Base-by-base conservation (phyloP, 2,797 vertebrate species). In the Poeciliopsis infans region DNA sequence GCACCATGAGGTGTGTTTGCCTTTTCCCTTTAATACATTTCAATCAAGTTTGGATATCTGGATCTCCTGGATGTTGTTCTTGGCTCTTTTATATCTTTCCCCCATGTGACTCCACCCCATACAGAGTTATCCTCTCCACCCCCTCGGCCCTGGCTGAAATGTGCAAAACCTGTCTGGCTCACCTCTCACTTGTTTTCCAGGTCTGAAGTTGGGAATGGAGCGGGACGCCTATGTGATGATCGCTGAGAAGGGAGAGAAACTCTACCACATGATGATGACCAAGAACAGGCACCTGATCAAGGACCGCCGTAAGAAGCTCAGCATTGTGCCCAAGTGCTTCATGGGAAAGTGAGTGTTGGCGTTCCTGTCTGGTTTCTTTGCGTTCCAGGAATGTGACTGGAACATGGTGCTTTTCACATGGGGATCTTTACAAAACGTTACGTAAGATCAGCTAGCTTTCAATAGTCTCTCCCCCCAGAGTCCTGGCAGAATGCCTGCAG, bases 261-360 rank as follows among this genome's bases (percentile, higher is more conserved):
- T 99, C 20, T 99, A 99, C 92, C 98, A 99, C 95, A 97, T 98
- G 96, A 98, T 99, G 97, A 99, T 97, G 97, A 98, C 90, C 95
- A 98, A 97, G 94, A 99, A 96, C 91, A 96, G 96, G 51, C 97
- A 97, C 88, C 96, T 99, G 85, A 99, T 99, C 87, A 99, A 97
- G 92, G 98, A 99, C 77, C 94, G 98, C 39, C 96, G 98, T 85
- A 95, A 97, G 90, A 99, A 99, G 94, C 96, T 99, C 85, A 98
- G 97, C 95, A 98, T 95, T 15, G 97, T 99, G 88, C 97, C 97
- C 92, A 99, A 99, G 94, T 99, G 98, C 94, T 99, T 99, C 95
- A 95, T 99, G 84, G 98, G 98, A 97, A 99, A 99, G 98, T 99
- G 96, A 98, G 98, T 98, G 85, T 85, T 47, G 76, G 81, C 64